These are phyloP conservation scores for Drosophila quadrilineata DNA, from an alignment of 1,140 invertebrate species.

Conservation along the genomic window DNA sequence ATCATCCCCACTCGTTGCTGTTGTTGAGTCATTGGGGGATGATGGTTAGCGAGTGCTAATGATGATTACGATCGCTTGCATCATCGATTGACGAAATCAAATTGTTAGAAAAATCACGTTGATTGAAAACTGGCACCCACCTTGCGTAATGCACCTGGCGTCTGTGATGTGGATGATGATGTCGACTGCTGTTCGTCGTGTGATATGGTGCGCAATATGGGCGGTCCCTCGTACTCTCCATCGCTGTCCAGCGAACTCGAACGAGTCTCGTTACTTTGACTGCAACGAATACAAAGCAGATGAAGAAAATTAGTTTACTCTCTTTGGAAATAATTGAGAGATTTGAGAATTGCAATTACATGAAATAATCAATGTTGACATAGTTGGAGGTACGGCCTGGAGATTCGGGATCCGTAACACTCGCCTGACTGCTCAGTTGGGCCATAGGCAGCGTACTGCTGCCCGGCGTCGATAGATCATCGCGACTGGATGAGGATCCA, in stretches of 20 bases:
- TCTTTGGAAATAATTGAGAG: too few species aligned
- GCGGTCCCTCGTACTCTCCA: constrained; percentile 78
- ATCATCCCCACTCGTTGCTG: too few species aligned
- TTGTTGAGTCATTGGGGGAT: too few species aligned
- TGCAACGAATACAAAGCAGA: constrained; percentile 25
- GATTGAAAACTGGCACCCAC: constrained; percentile 37
- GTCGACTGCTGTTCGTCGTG: constrained; percentile 61
- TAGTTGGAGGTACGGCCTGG: constrained; percentile 90
- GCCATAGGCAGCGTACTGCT: constrained; percentile 84
- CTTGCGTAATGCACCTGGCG: constrained; percentile 75
- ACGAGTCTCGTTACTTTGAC: constrained; percentile 81
- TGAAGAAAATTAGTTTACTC: background rate
- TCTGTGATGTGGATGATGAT: constrained; percentile 58
- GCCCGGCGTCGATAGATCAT: constrained; percentile 84
- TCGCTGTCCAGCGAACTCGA: constrained; percentile 82
- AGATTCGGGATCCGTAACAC: constrained; percentile 85
- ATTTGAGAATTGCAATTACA: constrained; percentile 83
- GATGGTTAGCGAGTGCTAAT: too few species aligned
- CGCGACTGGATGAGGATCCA: constrained; percentile 84
- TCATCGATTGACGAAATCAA: too few species aligned
- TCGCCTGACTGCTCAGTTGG: constrained; percentile 73
- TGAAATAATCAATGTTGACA: constrained; percentile 94
- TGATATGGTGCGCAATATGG: constrained; percentile 74
- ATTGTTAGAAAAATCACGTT: background rate
- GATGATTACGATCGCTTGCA: too few species aligned